A percentile compares a stretch with the other conserved stretches of the same genome.
phyloP scores from a whole-genome alignment of 2,888 invertebrate genomes.

The Polyommatus icarus region DNA sequence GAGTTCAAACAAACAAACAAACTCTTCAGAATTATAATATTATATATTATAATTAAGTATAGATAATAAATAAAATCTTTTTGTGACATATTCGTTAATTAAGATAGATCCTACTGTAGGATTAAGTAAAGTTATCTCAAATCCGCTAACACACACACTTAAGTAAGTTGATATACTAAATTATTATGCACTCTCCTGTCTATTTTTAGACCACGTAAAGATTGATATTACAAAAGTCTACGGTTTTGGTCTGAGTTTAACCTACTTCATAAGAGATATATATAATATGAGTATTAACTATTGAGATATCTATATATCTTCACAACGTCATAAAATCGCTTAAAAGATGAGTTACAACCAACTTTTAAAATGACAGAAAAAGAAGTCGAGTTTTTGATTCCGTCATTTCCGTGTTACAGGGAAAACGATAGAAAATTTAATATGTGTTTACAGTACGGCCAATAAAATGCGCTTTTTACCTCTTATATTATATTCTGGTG shows the following conservation, averaged over 20 bases:
- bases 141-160: not conserved
- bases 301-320: not conserved
- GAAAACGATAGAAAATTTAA: not conserved
- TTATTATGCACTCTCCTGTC: not conserved
- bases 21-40: no score
- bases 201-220: not conserved
- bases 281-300: not conserved
- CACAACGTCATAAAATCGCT: conserved; percentile 4
- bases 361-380: not conserved
- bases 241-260: conserved; percentile 1
- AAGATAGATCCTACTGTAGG: no score
- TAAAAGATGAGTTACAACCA: not conserved
- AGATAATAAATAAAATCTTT: no score
- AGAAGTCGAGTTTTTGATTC: not conserved
- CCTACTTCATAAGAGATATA: not conserved
- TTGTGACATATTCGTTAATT: no score
- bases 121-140: not conserved
- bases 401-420: not conserved
- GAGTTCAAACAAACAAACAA: no score
- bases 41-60: no score
- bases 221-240: not conserved
- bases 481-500: not conserved
- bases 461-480: not conserved
- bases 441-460: not conserved
- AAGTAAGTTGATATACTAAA: not conserved